These are phyloP conservation scores for Polyodon spathula DNA, from an alignment of 2,113 vertebrate species.

Conservation along the genomic window DNA sequence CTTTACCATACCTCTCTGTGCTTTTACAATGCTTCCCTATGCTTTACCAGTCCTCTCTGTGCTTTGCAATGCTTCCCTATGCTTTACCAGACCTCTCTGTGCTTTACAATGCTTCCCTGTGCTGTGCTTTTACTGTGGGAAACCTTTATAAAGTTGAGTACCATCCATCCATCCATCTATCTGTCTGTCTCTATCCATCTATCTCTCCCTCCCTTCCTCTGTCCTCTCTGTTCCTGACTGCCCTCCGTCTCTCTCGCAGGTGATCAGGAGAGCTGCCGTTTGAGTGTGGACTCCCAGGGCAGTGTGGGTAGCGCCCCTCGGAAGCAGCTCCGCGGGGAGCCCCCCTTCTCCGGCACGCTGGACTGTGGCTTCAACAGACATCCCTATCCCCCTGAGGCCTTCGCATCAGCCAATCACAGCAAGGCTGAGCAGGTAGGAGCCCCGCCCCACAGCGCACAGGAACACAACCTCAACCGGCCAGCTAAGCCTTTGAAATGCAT, in stretches of 20 bases:
- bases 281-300: slow-evolving; percentile 79
- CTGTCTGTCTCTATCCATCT: not conserved
- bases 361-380: slow-evolving; percentile 78
- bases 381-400: slow-evolving; percentile 66
- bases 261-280: slow-evolving; percentile 78
- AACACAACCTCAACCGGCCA: no score
- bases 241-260: slow-evolving; percentile 39
- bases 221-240: not conserved
- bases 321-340: slow-evolving; percentile 71
- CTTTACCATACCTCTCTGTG: no score
- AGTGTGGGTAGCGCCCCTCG: slow-evolving; percentile 55
- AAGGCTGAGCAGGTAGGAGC: slow-evolving; percentile 73
- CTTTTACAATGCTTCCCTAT: no score
- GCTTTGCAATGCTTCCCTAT: no score
- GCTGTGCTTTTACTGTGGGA: no score
- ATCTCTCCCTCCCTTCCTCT: not conserved
- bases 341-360: slow-evolving; percentile 64
- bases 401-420: slow-evolving; percentile 52
- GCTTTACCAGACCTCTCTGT: no score
- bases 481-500: no score
- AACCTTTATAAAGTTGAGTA: no score
- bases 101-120: no score
- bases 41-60: no score
- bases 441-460: not conserved
- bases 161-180: no score